These are phyloP conservation scores for Moxostoma hubbsi DNA, from an alignment of 2,797 vertebrate genomes.

Conservation along the genomic window DNA sequence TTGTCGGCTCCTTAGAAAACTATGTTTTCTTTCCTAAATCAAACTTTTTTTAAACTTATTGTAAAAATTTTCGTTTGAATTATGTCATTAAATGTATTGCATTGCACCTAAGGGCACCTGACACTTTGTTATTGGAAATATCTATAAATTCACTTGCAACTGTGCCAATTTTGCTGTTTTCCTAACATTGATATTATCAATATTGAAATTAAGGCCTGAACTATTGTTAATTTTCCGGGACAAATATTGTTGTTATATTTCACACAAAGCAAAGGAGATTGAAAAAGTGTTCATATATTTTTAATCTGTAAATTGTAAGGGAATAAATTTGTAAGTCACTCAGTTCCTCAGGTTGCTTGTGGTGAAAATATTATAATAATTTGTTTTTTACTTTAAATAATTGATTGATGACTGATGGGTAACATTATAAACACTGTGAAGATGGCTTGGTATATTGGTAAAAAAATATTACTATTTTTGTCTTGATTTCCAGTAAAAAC, in stretches of 20 bases:
- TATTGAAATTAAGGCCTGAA: slow-evolving; percentile 43
- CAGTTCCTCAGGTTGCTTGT: not conserved
- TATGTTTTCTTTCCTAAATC: slow-evolving; percentile 4
- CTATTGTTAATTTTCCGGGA: slow-evolving; percentile 34
- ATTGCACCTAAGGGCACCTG: not conserved
- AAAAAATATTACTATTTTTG: too few relatives aligned
- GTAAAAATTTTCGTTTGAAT: not conserved
- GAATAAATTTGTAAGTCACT: slow-evolving; percentile 35
- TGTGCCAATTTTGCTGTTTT: slow-evolving; percentile 12
- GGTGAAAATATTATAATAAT: not conserved
- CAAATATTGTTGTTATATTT: slow-evolving; percentile 21
- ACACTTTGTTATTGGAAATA: slow-evolving; percentile 1
- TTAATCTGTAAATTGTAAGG: slow-evolving; percentile 35
- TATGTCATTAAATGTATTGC: not conserved
- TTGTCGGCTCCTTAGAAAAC: too few relatives aligned
- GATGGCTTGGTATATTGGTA: not conserved
- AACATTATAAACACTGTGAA: not conserved
- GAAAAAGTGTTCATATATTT: slow-evolving; percentile 40
- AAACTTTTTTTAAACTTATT: not conserved
- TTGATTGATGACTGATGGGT: not conserved
- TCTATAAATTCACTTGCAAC: not conserved
- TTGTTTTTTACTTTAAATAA: not conserved
- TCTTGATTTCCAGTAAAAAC: not conserved
- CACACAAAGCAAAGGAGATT: slow-evolving; percentile 47
- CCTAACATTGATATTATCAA: slow-evolving; percentile 17